Evolutionary conservation across 2,797 vertebrate species (phyloP).

Genomic region (Trematocara caparti): DNA sequence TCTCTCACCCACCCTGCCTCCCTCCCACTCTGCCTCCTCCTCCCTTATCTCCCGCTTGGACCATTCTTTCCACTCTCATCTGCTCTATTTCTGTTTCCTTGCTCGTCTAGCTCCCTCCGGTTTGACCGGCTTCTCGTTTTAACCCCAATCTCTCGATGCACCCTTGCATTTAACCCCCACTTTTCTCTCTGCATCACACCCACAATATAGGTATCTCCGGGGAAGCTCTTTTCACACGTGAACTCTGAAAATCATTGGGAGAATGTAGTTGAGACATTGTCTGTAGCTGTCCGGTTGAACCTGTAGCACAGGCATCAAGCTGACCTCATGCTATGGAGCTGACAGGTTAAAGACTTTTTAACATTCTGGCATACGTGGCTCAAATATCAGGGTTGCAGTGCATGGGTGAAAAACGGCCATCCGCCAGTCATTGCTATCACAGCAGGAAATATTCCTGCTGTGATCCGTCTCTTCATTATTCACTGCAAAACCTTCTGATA

Average conservation of each 20-base stretch:
- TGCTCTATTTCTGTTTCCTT: conserved; percentile 20
- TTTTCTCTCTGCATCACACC: background rate
- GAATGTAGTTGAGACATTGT: background rate
- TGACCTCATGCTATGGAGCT: background rate
- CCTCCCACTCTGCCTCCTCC: background rate
- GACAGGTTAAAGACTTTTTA: background rate
- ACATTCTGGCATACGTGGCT: background rate
- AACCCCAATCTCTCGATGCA: conserved; percentile 17
- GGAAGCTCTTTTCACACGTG: background rate
- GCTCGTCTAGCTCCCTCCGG: background rate
- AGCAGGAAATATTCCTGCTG: conserved; percentile 11
- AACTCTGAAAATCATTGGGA: background rate
- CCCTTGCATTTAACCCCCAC: conserved; percentile 3
- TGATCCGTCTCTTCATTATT: background rate
- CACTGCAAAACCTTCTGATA: background rate
- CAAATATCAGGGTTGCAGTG: background rate
- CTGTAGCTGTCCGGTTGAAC: background rate
- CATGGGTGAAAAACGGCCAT: background rate
- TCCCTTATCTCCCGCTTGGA: conserved; percentile 23
- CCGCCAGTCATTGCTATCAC: background rate
- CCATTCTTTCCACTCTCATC: background rate
- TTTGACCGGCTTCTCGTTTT: background rate
- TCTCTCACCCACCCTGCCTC: background rate
- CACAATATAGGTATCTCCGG: background rate
- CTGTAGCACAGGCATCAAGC: background rate